Evolutionary conservation across 2,888 invertebrate genomes (phyloP), one percentile per base, ranked within the genome.

Genomic region (Reticulitermes lucifugus): DNA sequence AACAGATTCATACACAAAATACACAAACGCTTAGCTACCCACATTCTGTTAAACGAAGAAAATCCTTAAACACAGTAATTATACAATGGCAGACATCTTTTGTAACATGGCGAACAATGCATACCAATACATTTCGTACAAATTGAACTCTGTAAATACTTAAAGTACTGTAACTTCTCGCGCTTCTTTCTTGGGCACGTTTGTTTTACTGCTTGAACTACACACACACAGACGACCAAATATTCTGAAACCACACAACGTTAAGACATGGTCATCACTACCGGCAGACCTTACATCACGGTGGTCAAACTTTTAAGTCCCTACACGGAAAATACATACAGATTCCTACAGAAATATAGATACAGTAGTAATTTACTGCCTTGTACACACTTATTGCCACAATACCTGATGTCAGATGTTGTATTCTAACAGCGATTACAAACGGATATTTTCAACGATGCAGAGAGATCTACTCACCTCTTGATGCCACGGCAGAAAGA

Each of bases 401-500:
- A 29, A 7, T 83, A 83, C 79, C 83, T 60, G 46, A 70, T 9
- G 22, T 9, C 25, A 82, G 87, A 87, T 87, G 87, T 46, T 75
- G n/a, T 65, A n/a, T 41, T n/a, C 29, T n/a, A 77, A 84, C 41
- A 75, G 46, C 35, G 79, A 86, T 85, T 81, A 75, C 29, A 59
- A 41, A 77, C 75, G 77, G 85, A 86, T 86, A 79, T 35, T 75
- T 21, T 46, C 83, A 81, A 85, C 73, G 70, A 43, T 65, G 35
- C 70, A 35, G 71, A 85, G 86, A 87, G 84, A 86, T 86, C 86
- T 88, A 89, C 89, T 89, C 89, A 89, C 89, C 89, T 89, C 88
- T 88, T 88, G 88, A 88, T 89, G 89, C 89, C 89, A 89, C 89
- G 89, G 89, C 89, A 89, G 89, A 89, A 89, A 90, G 89, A 89